A percentile compares a stretch with the other conserved stretches of the same genome.
These are phyloP conservation scores for Augochlora pura DNA, from an alignment of 1,140 invertebrate genomes.

Conservation along the genomic window DNA sequence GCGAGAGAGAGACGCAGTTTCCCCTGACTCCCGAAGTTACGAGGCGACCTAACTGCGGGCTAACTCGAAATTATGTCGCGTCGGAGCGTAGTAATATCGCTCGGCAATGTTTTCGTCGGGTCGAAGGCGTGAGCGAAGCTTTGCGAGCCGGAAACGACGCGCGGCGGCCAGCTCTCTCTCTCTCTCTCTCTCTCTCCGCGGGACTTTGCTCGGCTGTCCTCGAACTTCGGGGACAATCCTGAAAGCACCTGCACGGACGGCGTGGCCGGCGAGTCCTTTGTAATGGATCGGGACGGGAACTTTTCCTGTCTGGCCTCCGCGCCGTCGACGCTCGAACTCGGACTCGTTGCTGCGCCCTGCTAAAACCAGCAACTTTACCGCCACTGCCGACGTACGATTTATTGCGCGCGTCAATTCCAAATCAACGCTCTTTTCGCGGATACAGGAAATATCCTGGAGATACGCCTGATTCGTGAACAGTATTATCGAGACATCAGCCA, in stretches of 20 bases:
- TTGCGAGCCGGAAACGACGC: not conserved
- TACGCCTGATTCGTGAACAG: too few species aligned
- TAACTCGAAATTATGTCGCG: slow-evolving; percentile 30
- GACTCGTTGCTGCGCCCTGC: too few species aligned
- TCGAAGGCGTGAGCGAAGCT: slow-evolving; percentile 20
- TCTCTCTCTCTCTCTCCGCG: too few species aligned
- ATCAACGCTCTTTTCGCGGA: too few species aligned
- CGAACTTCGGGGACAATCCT: slow-evolving; percentile 1
- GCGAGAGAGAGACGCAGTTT: not conserved
- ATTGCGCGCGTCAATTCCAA: too few species aligned
- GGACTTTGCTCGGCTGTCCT: not conserved
- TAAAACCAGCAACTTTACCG: too few species aligned
- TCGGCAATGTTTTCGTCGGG: slow-evolving; percentile 30
- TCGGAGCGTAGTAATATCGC: slow-evolving; percentile 28
- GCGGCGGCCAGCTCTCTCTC: not conserved
- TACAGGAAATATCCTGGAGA: too few species aligned
- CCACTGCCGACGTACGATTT: too few species aligned
- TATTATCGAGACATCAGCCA: too few species aligned
- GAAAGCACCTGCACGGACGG: not conserved
- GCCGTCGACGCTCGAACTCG: not conserved
- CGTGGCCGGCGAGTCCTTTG: slow-evolving; percentile 2
- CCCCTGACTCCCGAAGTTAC: slow-evolving; percentile 1
- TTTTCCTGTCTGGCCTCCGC: not conserved
- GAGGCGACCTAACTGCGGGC: slow-evolving; percentile 28
- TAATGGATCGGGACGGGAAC: slow-evolving; percentile 25